A percentile compares a stretch with the other conserved stretches of the same genome.
These are phyloP conservation scores for Myathropa florea DNA, from an alignment of 2,888 invertebrate genomes.

Conservation along the genomic window DNA sequence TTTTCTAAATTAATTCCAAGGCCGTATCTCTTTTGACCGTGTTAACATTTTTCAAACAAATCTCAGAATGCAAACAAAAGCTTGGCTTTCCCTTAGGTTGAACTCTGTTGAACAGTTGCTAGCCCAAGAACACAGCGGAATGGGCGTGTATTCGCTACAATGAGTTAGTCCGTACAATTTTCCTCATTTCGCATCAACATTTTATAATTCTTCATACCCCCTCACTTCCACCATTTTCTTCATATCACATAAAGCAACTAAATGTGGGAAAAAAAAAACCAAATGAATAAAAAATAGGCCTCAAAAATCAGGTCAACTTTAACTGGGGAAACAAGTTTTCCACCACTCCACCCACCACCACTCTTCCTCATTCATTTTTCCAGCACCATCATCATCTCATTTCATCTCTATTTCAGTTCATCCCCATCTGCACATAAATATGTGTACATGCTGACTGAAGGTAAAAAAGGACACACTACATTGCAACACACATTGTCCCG, in stretches of 20 bases:
- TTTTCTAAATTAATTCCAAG: too few relatives aligned
- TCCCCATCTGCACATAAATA: neutral
- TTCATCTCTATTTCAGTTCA: slow-evolving; percentile 48
- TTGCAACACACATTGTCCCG: slow-evolving; percentile 56
- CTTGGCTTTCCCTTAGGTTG: neutral
- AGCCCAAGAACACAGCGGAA: neutral
- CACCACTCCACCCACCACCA: slow-evolving; percentile 17
- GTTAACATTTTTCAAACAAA: neutral
- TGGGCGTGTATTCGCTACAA: slow-evolving; percentile 7
- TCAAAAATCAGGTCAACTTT: slow-evolving; percentile 68
- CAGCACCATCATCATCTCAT: slow-evolving; percentile 46
- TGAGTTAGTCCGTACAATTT: neutral
- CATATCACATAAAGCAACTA: slow-evolving; percentile 15
- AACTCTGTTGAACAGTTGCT: neutral
- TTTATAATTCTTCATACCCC: slow-evolving; percentile 33
- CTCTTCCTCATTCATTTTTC: neutral
- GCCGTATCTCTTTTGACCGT: too few relatives aligned
- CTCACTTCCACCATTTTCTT: neutral
- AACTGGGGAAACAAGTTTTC: slow-evolving; percentile 58
- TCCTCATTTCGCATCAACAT: slow-evolving; percentile 24
- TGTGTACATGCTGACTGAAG: neutral
- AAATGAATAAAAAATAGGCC: slow-evolving; percentile 66
- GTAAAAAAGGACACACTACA: neutral
- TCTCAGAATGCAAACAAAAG: neutral
- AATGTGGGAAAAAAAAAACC: slow-evolving; percentile 20